These are phyloP conservation scores for Dunckerocampus dactyliophorus DNA, from an alignment of 2,113 vertebrate genomes.

Conservation along the genomic window DNA sequence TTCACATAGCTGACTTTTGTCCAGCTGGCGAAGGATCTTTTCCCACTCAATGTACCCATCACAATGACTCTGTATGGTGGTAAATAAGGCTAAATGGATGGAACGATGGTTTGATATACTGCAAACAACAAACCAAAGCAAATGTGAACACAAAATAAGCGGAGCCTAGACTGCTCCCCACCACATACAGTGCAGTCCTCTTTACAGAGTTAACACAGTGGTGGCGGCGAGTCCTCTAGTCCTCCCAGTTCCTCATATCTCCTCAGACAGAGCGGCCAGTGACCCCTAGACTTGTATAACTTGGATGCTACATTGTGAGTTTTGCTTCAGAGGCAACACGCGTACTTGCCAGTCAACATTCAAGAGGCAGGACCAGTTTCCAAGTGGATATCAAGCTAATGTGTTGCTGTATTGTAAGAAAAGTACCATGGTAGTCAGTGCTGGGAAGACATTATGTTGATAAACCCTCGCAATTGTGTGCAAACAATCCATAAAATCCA, in stretches of 20 bases:
- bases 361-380: background rate
- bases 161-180: background rate
- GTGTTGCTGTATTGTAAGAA: conserved; percentile 2
- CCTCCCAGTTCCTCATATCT: conserved; percentile 7
- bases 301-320: conserved; percentile 3
- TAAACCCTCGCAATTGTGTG: background rate
- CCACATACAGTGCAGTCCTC: background rate
- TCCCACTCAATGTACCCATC: no score
- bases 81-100: no score
- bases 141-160: no score
- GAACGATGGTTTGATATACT: no score
- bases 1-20: no score
- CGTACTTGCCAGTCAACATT: no score
- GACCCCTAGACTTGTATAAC: conserved; percentile 10
- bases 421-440: background rate
- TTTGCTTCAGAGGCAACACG: no score
- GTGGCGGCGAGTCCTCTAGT: background rate
- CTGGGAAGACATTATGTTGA: background rate
- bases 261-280: conserved; percentile 10
- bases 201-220: background rate
- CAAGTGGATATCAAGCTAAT: conserved; percentile 12
- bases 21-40: no score
- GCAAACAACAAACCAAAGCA: background rate
- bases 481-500: background rate
- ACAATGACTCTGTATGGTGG: no score